Conservation (phyloP, 2,888 invertebrate species). For the Mongoloraphidia duomilia region DNA sequence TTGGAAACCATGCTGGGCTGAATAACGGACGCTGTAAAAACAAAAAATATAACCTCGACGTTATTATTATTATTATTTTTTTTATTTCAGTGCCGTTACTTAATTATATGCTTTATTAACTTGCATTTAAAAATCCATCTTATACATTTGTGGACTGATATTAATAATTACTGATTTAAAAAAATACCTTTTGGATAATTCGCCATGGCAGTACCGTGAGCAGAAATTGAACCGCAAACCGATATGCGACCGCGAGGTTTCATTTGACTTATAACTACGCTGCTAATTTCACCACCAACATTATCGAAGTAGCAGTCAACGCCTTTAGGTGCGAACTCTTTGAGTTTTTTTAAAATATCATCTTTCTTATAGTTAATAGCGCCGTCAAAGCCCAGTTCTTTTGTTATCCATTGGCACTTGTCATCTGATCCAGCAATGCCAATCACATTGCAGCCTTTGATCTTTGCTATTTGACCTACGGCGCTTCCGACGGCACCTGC, state of each 20-base stretch:
- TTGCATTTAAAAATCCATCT: neutral
- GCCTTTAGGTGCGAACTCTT: constrained; percentile 49
- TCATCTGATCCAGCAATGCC: constrained; percentile 57
- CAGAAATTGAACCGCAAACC: constrained; percentile 49
- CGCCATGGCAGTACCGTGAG: constrained; percentile 40
- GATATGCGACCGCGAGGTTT: constrained; percentile 43
- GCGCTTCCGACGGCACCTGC: constrained; percentile 66
- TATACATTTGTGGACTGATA: neutral
- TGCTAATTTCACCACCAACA: constrained; percentile 52
- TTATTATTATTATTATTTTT: neutral
- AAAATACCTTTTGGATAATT: constrained; percentile 31
- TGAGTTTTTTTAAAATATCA: constrained; percentile 37
- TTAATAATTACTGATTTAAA: neutral
- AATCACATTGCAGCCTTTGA: constrained; percentile 52
- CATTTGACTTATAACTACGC: constrained; percentile 44
- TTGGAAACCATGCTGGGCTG: constrained; percentile 40
- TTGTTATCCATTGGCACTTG: constrained; percentile 51
- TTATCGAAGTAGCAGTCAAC: constrained; percentile 68
- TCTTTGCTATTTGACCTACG: constrained; percentile 67
- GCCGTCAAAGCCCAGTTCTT: constrained; percentile 49
- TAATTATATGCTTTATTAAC: neutral
- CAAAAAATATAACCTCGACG: neutral
- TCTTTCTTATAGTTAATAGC: constrained; percentile 59
- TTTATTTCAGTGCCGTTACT: neutral
- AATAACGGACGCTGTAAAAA: constrained; percentile 29